Evolutionary conservation across 2,113 vertebrate species (phyloP), one percentile per base, ranked within the genome.

Genomic region (Pseudorasbora parva): DNA sequence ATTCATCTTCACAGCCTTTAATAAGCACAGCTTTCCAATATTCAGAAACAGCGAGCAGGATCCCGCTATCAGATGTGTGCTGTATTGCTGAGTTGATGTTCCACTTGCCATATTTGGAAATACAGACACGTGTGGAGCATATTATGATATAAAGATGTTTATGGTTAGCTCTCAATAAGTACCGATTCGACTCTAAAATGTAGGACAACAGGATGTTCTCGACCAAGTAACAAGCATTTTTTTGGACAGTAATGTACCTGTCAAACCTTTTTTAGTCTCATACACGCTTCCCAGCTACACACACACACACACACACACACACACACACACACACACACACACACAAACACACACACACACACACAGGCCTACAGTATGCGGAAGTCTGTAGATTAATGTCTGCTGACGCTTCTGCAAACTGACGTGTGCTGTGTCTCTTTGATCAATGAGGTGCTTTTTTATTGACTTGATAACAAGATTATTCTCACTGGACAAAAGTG

Each of bases 361-460:
- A 64, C 45, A 11, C 51, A 33, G 23, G 60, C 23, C 51, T 23
- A 19, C 64, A 54, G 71, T 76, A 64, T 66, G 25, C 82, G 75
- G 60, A 64, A 77, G 73, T 77, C 47, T 83, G 47, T 14, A 54
- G 59, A 60, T 51, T 51, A 37, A 76, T 76, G 73, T 27, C 33
- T 60, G 30, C 80, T 71, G 60, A 21, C 19, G 12, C 57, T 37
- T 78, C 33, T 73, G 74, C 78, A 76, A 76, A 76, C 81, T 68
- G 62, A 68, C 47, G 5, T 62, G 33, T 75, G 25, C 9, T 69
- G 27, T 69, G 49, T 78, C n/a, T 51, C 54, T 78, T 45, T 82
- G 80, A 86, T 71, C 54, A 76, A 85, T 82, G 64, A 51, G 41
- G 27, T 49, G 3, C 69, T 57, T 54, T 41, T 86, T 78, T 79